Conservation (phyloP, 2,888 invertebrate species). For the Sphaerophoria taeniata region DNA sequence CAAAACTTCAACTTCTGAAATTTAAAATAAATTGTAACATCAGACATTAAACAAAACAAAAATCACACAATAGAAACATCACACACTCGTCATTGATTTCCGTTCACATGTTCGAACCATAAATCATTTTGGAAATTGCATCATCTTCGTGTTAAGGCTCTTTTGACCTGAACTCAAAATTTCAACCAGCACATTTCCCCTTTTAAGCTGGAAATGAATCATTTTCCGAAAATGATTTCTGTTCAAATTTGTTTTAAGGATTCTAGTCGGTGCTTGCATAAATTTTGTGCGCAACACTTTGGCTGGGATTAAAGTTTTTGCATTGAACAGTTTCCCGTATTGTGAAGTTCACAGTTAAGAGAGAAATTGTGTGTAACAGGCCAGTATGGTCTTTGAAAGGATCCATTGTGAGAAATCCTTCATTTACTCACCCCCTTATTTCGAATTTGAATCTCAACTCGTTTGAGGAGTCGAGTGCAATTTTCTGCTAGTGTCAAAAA, state of each 20-base stretch:
- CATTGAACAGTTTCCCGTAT: conserved; percentile 30
- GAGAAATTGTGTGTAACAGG: neutral
- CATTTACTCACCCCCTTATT: neutral
- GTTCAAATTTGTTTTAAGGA: conserved; percentile 66
- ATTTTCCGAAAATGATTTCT: conserved; percentile 53
- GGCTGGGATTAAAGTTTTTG: conserved; percentile 61
- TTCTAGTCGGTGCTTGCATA: conserved; percentile 61
- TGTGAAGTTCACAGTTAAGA: neutral
- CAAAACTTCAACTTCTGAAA: neutral
- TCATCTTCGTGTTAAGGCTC: conserved; percentile 30
- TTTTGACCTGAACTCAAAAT: conserved; percentile 56
- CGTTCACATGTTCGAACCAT: conserved; percentile 36
- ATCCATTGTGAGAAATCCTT: neutral
- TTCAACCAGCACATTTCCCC: neutral
- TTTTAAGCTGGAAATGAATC: conserved; percentile 43
- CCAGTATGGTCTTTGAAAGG: conserved; percentile 20
- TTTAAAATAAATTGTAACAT: conserved; percentile 16
- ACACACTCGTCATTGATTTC: conserved; percentile 28
- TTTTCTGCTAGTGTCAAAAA: conserved; percentile 71
- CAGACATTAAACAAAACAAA: neutral
- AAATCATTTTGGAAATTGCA: conserved; percentile 62
- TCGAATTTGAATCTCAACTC: conserved; percentile 18
- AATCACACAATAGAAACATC: neutral
- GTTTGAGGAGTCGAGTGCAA: conserved; percentile 49
- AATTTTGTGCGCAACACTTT: conserved; percentile 67